A percentile compares a stretch with the other conserved stretches of the same genome.
phyloP scores from a whole-genome alignment of 1,140 invertebrate species.

The Meloidogyne floridensis region DNA sequence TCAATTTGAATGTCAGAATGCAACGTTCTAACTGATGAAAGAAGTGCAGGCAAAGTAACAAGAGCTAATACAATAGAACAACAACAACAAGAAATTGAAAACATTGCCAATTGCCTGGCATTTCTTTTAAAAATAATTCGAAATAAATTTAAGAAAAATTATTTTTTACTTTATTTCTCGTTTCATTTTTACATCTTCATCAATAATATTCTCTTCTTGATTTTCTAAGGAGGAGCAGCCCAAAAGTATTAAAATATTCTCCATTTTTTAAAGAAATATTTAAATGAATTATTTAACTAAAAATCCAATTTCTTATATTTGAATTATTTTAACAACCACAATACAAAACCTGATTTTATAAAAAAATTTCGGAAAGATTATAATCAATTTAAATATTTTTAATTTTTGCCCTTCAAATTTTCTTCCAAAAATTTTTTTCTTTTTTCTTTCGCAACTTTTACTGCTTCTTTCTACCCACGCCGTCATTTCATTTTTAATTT shows the following conservation, averaged over 20 bases:
- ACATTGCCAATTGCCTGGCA: conserved; percentile 47
- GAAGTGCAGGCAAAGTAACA: conserved; percentile 42
- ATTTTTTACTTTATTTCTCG: not conserved
- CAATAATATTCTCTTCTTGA: not conserved
- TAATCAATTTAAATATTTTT: conserved; percentile 7
- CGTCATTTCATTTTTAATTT: not conserved
- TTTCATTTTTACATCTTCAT: conserved; percentile 1
- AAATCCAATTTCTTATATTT: not conserved
- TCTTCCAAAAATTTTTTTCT: not conserved
- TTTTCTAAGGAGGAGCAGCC: not conserved
- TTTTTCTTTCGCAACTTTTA: not conserved
- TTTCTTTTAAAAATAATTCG: conserved; percentile 43
- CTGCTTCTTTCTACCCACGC: not conserved
- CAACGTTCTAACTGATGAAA: conserved; percentile 38
- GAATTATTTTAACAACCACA: not conserved
- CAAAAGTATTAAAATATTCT: not conserved
- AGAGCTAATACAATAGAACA: conserved; percentile 30
- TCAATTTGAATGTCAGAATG: conserved; percentile 39
- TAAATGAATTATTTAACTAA: not conserved
- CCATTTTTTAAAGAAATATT: not conserved
- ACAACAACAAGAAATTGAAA: conserved; percentile 44
- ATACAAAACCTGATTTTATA: not conserved
- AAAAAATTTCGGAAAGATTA: not conserved
- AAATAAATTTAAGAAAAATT: not conserved
- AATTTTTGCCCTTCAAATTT: not conserved